Percentiles rank a stretch among this genome's conserved stretches.
Evolutionary conservation across 2,113 vertebrate genomes (phyloP).

Genomic region (Rhinichthys klamathensis): DNA sequence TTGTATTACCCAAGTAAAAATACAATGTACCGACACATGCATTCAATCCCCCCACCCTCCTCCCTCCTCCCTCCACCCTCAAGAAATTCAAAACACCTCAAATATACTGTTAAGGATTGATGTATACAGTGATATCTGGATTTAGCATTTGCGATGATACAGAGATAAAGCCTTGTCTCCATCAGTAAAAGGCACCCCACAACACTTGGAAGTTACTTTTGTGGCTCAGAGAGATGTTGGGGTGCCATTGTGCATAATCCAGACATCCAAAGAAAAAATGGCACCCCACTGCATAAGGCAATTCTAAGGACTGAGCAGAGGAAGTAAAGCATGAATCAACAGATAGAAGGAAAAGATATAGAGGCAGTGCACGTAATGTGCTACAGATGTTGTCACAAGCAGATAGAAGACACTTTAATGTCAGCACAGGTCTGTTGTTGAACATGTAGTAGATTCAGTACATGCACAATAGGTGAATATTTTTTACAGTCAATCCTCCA

Average conservation of each 20-base stretch:
- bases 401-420: slow-evolving; percentile 18
- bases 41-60: slow-evolving; percentile 19
- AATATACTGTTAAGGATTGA: slow-evolving; percentile 11
- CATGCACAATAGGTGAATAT: background rate
- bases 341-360: background rate
- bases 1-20: slow-evolving; percentile 43
- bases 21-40: slow-evolving; percentile 46
- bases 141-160: slow-evolving; percentile 10
- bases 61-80: background rate
- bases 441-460: background rate
- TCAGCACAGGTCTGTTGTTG: slow-evolving; percentile 23
- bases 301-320: slow-evolving; percentile 43
- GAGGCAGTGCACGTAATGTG: background rate
- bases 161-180: slow-evolving; percentile 47
- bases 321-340: slow-evolving; percentile 9
- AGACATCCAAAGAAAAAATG: slow-evolving; percentile 37
- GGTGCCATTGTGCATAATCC: slow-evolving; percentile 42
- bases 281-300: slow-evolving; percentile 54
- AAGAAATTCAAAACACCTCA: slow-evolving; percentile 10
- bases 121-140: slow-evolving; percentile 13
- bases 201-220: slow-evolving; percentile 32
- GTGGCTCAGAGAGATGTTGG: slow-evolving; percentile 34
- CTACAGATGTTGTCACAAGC: background rate
- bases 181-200: slow-evolving; percentile 55
- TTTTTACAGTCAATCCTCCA: background rate